Percentiles rank a stretch among this genome's conserved stretches.
Evolutionary conservation across 2,797 vertebrate genomes (phyloP).

Genomic region (Helarctos malayanus): DNA sequence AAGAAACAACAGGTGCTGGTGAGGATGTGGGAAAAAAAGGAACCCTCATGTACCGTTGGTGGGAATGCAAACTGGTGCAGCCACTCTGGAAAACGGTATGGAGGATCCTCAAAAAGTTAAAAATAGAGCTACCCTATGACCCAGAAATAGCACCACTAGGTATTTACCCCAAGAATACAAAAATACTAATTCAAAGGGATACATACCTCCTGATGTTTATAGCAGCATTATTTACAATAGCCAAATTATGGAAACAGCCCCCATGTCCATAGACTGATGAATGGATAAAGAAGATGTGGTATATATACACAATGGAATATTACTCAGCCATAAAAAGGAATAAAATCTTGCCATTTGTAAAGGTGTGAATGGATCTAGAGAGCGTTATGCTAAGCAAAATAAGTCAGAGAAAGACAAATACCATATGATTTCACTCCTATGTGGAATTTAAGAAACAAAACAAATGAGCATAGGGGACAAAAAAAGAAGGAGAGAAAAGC

Average conservation of each 20-base stretch:
- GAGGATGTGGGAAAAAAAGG: neutral
- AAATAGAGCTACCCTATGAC: neutral
- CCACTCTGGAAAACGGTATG: neutral
- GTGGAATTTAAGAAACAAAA: neutral
- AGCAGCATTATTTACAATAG: neutral
- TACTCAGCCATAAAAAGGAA: neutral
- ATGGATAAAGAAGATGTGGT: neutral
- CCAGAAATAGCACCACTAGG: neutral
- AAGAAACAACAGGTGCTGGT: neutral
- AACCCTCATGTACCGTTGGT: neutral
- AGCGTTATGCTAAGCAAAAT: neutral
- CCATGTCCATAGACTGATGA: neutral
- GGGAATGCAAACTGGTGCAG: neutral
- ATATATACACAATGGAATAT: neutral
- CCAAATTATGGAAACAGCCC: neutral
- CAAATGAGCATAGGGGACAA: neutral
- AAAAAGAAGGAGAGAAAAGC: neutral
- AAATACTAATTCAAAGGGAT: neutral
- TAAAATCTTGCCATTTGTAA: neutral
- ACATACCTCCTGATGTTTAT: neutral
- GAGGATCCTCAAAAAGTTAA: neutral
- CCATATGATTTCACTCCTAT: neutral
- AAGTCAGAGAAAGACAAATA: neutral
- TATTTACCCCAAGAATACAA: neutral
- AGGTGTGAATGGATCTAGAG: neutral